Evolutionary conservation across 2,113 vertebrate species (phyloP), one percentile per base, ranked within the genome.

Genomic region (Aptenodytes forsteri): DNA sequence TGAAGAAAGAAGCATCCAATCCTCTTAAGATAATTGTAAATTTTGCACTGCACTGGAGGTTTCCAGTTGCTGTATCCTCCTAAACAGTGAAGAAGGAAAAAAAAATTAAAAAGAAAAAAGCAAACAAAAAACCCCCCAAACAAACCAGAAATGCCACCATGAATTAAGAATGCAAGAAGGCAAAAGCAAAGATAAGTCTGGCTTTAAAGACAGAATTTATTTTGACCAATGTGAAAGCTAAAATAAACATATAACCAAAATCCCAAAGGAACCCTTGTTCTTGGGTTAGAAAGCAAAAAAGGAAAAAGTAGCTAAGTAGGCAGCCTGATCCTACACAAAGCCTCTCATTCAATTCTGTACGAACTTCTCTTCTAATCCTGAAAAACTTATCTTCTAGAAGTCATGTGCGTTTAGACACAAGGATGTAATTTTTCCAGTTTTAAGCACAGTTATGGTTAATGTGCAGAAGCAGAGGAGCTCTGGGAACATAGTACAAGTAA

Each of bases 1-100:
- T 99, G 98, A 98, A 99, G 98, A 75, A 98, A 99, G 84, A 99
- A 99, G 80, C 98, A 99, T 52, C 98, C 98, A 79, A 98, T 98
- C 69, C 98, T 98, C 26, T 98, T 98, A 36, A 99, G 97, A 56
- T 98, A 98, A 91, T 98, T 98, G 93, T 98, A 99, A 81, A 97
- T 89, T 95, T 97, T 98, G 97, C 98, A 98, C 29, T 98, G 96
- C 71, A 97, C 90, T 65, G 98, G 98, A 91, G 98, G 98, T 47
- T 98, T 99, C 98, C 98, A 99, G 36, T 97, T 97, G 90, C 93
- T 97, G 52, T 96, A 75, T 78, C 98, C 98, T 87, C 98, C 98
- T 99, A 77, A 85, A 77, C 5, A 61, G 72, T 58, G 10, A 89
- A 75, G 7, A 34, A 62, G 32, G 56, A 22, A 16, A 46, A 32